Base-by-base conservation (phyloP, 2,113 vertebrate genomes). In the Notarius quadriscutis region DNA sequence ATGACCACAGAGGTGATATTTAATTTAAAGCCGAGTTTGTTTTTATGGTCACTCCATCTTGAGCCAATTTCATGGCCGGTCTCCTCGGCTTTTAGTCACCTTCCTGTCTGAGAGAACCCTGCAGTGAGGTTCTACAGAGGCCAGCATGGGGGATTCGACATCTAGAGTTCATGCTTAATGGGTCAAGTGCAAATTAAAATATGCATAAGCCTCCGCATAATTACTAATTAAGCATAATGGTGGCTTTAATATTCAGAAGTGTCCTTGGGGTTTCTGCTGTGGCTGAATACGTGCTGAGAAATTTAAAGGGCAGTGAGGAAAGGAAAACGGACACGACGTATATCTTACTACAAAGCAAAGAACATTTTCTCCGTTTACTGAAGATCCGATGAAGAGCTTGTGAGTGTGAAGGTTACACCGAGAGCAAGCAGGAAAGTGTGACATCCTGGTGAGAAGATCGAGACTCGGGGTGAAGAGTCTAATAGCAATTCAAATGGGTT, bases 31-130 rank as follows among this genome's bases (percentile, higher is more conserved):
- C 88, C 89, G 86, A 91, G 88, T 90, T 91, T 89, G 88, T 85
- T 90, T 87, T 90, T 86, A 83, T 81, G 71, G 86, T 84, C 84
- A 82, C 82, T 88, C 3, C 79, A n/a, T 82, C 88, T 91, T 91
- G 75, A 94, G 91, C 90, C 90, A 93, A 93, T 95, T 94, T 95
- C 93, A 94, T 94, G 92, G 91, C 86, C 94, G 92, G 93, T 91
- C 91, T 93, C 89, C 85, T 90, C 91, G 83, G 88, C 85, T 89
- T 91, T 90, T 92, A 75, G 83, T 81, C 82, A 80, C 78, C 89
- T 85, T 89, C 79, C 89, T 57, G 69, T 91, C 88, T 80, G 91
- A 87, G 91, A 91, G 53, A 80, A 79, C 86, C 55, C 85, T 14
- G 87, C 86, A 85, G 81, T 82, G 20, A 81, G 88, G 84, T 87